Evolutionary conservation across 2,797 vertebrate genomes (phyloP), one percentile per base, ranked within the genome.

Genomic region (Zalophus californianus): DNA sequence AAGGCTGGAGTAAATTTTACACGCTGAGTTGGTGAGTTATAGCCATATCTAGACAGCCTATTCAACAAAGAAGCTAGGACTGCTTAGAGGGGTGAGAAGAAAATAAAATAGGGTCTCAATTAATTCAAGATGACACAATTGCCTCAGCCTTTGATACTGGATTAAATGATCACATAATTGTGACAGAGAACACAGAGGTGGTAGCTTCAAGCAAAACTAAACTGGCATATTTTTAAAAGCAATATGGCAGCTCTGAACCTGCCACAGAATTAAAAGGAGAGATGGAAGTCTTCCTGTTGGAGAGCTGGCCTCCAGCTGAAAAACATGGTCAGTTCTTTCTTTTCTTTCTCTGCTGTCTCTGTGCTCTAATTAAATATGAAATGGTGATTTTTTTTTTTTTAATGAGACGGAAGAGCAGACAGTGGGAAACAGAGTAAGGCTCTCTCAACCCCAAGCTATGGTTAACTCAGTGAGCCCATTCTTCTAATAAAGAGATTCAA

Each of bases 401-500:
- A 75, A 7, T 35, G 82, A 38, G 1, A 72, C 16, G 25, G 32
- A 21, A 85, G 35, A n/a, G 25, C 16, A 84, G 32, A 15, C 27
- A 52, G 23, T 56, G n/a, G 18, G 29, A 87, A 87, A 72, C 20
- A 78, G 60, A 86, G 35, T 60, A 48, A 80, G 20, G 0, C 2
- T 73, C 7, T 54, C 23, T 68, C 73, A 29, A 54, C 16, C 38
- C 73, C 62, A 38, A 54, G 12, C 38, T 48, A 3, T 15, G 15
- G 83, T 50, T 56, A 73, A 38, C 50, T 32, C 20, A 58, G n/a
- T 15, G 72, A 25, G 18, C 32, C n/a, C 52, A 60, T 52, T 86
- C 56, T 90, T 58, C 91, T 66, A 64, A 93, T 78, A 84, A 94
- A 48, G 18, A 84, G 77, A 52, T 72, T 72, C 38, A 78, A 88